Conservation (phyloP, 2,113 vertebrate genomes). For the Crotalus viridis region DNA sequence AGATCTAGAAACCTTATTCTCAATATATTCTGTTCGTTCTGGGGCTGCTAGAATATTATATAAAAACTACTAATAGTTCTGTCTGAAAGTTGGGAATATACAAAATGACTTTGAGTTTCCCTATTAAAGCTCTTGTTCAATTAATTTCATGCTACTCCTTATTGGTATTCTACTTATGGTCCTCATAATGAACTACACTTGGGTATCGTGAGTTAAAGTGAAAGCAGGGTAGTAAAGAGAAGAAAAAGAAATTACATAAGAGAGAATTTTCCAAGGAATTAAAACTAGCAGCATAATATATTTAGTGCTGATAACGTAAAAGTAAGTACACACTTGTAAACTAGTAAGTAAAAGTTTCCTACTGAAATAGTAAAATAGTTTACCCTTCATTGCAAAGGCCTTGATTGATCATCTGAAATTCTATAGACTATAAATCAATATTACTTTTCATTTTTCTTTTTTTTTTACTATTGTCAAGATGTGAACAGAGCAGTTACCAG, state of each 20-base stretch:
- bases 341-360: not conserved
- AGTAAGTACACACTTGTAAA: no score
- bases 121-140: not conserved
- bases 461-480: not conserved
- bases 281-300: not conserved
- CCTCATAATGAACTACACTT: not conserved
- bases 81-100: not conserved
- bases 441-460: not conserved
- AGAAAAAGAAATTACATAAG: not conserved
- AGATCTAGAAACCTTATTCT: not conserved
- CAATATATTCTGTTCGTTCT: not conserved
- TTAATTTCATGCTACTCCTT: not conserved
- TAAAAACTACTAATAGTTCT: not conserved
- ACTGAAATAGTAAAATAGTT: not conserved
- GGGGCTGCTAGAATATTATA: not conserved
- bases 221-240: not conserved
- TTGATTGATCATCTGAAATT: not conserved
- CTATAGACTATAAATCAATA: not conserved
- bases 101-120: not conserved
- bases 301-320: not conserved
- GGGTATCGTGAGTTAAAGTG: not conserved
- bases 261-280: not conserved
- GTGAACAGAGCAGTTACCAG: not conserved
- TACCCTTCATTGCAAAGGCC: not conserved
- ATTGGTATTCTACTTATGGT: not conserved